Conservation (phyloP, 2,888 invertebrate species). For the Epicampocera succincta region DNA sequence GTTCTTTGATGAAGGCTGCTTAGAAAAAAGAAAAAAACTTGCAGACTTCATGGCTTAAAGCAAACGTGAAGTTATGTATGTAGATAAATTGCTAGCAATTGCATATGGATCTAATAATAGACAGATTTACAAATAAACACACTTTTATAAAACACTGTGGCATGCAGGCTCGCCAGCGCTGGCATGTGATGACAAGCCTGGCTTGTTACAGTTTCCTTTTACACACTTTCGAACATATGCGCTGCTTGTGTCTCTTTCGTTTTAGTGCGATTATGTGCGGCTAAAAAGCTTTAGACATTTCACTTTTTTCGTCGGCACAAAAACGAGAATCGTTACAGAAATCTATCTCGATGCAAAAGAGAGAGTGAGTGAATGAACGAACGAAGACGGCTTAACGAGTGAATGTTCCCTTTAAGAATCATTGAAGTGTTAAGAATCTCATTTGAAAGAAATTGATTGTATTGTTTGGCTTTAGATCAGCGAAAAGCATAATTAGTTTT, state of each 20-base stretch:
- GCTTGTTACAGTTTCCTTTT: conserved; percentile 63
- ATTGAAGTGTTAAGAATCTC: conserved; percentile 61
- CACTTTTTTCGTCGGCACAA: conserved; percentile 39
- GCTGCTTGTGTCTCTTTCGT: conserved; percentile 2
- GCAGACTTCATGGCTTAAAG: conserved; percentile 64
- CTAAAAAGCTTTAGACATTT: conserved; percentile 41
- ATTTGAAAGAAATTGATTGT: conserved; percentile 65
- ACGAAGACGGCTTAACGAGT: conserved; percentile 44
- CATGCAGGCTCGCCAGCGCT: conserved; percentile 29
- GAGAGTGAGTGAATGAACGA: conserved; percentile 20
- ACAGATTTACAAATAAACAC: conserved; percentile 45
- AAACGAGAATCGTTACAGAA: conserved; percentile 24
- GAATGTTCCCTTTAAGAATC: conserved; percentile 53
- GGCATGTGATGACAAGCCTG: conserved; percentile 56
- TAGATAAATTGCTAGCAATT: conserved; percentile 67
- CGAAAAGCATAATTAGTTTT: background rate
- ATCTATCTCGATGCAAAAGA: conserved; percentile 33
- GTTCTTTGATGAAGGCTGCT: conserved; percentile 36
- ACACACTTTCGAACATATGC: conserved; percentile 21
- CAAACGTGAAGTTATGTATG: conserved; percentile 61
- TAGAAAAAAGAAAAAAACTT: conserved; percentile 21
- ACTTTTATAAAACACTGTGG: conserved; percentile 31
- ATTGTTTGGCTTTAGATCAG: conserved; percentile 38
- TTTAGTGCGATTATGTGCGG: conserved; percentile 34
- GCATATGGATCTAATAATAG: conserved; percentile 51